A percentile compares a stretch with the other conserved stretches of the same genome.
Evolutionary conservation across 2,888 invertebrate genomes (phyloP).

Genomic region (Polyploca ridens): DNA sequence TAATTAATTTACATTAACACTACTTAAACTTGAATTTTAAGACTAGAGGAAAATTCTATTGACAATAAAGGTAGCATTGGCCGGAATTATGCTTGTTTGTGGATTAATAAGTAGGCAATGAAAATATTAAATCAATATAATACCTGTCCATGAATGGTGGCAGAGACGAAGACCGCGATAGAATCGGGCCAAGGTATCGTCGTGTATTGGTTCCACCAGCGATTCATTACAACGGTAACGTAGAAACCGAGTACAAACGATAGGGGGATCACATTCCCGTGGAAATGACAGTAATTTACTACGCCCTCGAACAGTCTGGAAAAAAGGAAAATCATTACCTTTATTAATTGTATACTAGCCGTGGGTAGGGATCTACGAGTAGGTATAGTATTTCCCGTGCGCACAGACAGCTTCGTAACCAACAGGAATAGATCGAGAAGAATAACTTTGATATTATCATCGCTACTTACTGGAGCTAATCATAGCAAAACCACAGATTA

Average conservation of each 20-base stretch:
- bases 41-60: neutral
- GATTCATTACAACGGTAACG: slow-evolving; percentile 95
- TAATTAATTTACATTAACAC: neutral
- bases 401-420: too few species aligned
- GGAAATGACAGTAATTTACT: slow-evolving; percentile 93
- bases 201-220: slow-evolving; percentile 96
- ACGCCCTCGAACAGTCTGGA: slow-evolving; percentile 92
- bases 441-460: too few species aligned
- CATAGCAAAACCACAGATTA: too few species aligned
- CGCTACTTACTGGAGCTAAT: too few species aligned
- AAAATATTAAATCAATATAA: slow-evolving; percentile 25
- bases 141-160: slow-evolving; percentile 92
- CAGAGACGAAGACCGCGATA: slow-evolving; percentile 93
- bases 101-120: neutral
- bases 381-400: neutral
- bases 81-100: neutral
- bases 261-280: slow-evolving; percentile 94
- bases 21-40: neutral
- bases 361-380: neutral
- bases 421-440: too few species aligned
- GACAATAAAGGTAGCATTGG: neutral
- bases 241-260: slow-evolving; percentile 98
- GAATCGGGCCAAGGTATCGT: slow-evolving; percentile 95
- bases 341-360: too few species aligned
- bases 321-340: slow-evolving; percentile 28